A percentile compares a stretch with the other conserved stretches of the same genome.
Evolutionary conservation across 1,140 invertebrate species (phyloP).

Genomic region (Drosophila grimshawi): DNA sequence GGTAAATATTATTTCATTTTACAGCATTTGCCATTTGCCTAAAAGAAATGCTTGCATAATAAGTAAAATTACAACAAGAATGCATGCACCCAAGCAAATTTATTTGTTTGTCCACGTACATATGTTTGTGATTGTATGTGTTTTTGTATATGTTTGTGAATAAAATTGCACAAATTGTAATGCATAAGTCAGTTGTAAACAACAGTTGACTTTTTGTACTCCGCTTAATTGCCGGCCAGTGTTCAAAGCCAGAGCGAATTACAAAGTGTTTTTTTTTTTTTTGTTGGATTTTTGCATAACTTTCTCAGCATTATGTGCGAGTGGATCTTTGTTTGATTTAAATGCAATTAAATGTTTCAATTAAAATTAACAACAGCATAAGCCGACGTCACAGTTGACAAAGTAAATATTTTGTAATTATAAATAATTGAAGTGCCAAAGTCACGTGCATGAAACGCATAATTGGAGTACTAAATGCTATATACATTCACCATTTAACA

Average conservation of each 20-base stretch:
- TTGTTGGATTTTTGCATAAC: constrained; percentile 19
- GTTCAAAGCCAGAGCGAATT: constrained; percentile 6
- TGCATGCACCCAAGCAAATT: constrained; percentile 1
- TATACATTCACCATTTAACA: neutral
- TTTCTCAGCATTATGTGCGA: constrained; percentile 28
- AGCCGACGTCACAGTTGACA: constrained; percentile 63
- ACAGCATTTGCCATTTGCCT: constrained; percentile 43
- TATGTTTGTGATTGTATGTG: too few species aligned
- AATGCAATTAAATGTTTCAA: constrained; percentile 80
- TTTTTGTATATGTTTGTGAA: neutral
- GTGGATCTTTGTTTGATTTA: constrained; percentile 57
- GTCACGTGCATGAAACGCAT: constrained; percentile 56
- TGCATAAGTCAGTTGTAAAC: constrained; percentile 4
- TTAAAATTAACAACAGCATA: constrained; percentile 75
- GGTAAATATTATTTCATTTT: constrained; percentile 81
- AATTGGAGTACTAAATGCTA: constrained; percentile 30
- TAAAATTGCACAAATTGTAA: constrained; percentile 25
- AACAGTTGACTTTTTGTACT: constrained; percentile 26
- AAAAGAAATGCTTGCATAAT: constrained; percentile 63
- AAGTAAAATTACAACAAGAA: constrained; percentile 36
- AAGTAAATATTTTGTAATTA: constrained; percentile 80
- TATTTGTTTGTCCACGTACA: constrained; percentile 8
- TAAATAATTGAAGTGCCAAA: constrained; percentile 78
- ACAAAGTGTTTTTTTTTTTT: constrained; percentile 23
- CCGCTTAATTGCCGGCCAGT: constrained; percentile 26